Evolutionary conservation across 2,113 vertebrate species (phyloP).

Genomic region (Ovibos moschatus): DNA sequence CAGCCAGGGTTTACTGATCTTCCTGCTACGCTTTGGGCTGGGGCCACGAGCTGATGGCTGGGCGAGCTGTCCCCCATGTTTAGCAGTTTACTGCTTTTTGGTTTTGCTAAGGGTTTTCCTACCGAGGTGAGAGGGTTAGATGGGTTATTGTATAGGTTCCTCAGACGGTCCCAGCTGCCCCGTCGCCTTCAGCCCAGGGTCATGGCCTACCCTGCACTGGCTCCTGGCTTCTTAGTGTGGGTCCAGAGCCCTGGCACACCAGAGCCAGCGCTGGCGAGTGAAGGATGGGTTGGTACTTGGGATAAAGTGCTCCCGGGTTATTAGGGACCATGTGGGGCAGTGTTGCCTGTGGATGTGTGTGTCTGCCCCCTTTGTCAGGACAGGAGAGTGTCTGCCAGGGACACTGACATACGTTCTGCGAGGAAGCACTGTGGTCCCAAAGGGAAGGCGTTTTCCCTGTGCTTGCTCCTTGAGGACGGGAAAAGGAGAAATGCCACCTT

Average conservation of each 20-base stretch:
- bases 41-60: not conserved
- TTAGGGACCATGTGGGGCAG: not conserved
- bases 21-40: not conserved
- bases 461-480: not conserved
- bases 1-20: not conserved
- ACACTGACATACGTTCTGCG: not conserved
- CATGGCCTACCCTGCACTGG: not conserved
- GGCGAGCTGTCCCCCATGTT: not conserved
- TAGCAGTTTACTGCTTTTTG: not conserved
- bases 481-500: not conserved
- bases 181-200: not conserved
- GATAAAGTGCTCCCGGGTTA: not conserved
- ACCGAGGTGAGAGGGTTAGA: fast-evolving
- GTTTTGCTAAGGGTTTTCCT: not conserved
- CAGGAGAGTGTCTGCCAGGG: not conserved
- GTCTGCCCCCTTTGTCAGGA: not conserved
- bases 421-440: not conserved
- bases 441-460: not conserved
- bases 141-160: not conserved
- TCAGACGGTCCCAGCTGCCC: not conserved
- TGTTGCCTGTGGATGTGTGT: fast-evolving
- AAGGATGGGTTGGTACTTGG: not conserved
- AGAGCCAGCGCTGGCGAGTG: not conserved
- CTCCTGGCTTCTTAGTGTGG: not conserved
- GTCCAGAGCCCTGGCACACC: not conserved